Evolutionary conservation across 2,888 invertebrate species (phyloP).

Genomic region (Trisateles emortualis): DNA sequence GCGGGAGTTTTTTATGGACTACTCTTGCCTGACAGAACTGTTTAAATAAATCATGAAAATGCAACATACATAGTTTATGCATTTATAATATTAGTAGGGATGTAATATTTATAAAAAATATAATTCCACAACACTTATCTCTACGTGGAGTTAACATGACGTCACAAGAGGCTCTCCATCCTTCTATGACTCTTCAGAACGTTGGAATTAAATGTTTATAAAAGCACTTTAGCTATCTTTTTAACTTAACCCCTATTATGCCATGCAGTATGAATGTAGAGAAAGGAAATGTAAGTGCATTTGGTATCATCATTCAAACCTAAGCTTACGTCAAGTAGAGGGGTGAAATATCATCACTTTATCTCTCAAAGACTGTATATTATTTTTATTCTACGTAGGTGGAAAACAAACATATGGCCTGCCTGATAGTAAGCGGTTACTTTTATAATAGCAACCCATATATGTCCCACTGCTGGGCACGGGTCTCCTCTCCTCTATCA

Average conservation of each 20-base stretch:
- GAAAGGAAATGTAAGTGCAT: constrained; percentile 4
- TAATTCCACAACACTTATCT: neutral
- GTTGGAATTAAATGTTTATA: constrained; percentile 21
- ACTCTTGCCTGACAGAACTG: too few species aligned
- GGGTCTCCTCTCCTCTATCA: too few species aligned
- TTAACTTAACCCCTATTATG: constrained; percentile 11
- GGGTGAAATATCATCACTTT: neutral
- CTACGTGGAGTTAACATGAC: constrained; percentile 11
- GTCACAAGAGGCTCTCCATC: constrained; percentile 12
- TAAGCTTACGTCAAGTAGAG: neutral
- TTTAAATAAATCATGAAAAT: too few species aligned
- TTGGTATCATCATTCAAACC: neutral
- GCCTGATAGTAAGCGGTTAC: too few species aligned
- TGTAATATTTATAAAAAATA: constrained; percentile 4
- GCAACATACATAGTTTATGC: too few species aligned
- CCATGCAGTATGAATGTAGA: constrained; percentile 5
- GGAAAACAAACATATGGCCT: too few species aligned
- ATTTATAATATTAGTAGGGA: neutral
- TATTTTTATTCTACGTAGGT: too few species aligned
- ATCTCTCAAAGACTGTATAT: too few species aligned
- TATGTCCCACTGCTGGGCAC: too few species aligned
- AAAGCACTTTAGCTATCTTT: constrained; percentile 1
- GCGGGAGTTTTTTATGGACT: too few species aligned
- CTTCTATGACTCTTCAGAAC: constrained; percentile 12
- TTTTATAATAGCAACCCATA: too few species aligned